These are phyloP conservation scores for Apteryx owenii DNA, from an alignment of 2,113 vertebrate genomes.

Conservation along the genomic window DNA sequence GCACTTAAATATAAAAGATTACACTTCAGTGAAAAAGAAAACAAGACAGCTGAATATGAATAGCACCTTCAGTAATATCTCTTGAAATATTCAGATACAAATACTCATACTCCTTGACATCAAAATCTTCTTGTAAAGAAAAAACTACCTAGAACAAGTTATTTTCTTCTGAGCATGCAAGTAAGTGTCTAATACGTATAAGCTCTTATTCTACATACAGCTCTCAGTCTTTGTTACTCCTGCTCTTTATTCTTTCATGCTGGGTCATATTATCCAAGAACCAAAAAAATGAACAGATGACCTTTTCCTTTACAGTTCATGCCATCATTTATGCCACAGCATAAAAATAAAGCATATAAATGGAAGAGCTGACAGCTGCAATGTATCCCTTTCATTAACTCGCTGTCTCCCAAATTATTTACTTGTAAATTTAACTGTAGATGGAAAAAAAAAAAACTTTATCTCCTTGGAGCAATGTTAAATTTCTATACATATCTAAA, in stretches of 20 bases:
- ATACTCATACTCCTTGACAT: background rate
- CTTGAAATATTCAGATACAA: background rate
- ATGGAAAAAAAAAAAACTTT: background rate
- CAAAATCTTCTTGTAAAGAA: background rate
- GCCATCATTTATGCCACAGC: background rate
- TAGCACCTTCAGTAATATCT: background rate
- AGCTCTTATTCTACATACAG: background rate
- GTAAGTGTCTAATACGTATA: background rate
- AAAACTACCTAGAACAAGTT: background rate
- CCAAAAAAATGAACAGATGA: background rate
- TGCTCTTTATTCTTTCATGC: background rate
- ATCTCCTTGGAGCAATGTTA: background rate
- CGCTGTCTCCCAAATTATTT: background rate
- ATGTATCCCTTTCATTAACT: background rate
- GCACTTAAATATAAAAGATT: background rate
- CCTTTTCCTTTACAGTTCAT: background rate
- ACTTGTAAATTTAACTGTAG: background rate
- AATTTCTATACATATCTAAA: background rate
- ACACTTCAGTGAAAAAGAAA: background rate
- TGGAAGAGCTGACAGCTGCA: background rate
- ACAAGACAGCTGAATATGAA: background rate
- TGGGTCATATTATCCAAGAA: background rate
- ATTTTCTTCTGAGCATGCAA: background rate
- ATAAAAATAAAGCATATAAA: background rate
- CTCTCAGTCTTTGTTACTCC: background rate